These are phyloP conservation scores for Porites divaricata DNA, from an alignment of 92 coral and sea anemone genomes.

Conservation along the genomic window DNA sequence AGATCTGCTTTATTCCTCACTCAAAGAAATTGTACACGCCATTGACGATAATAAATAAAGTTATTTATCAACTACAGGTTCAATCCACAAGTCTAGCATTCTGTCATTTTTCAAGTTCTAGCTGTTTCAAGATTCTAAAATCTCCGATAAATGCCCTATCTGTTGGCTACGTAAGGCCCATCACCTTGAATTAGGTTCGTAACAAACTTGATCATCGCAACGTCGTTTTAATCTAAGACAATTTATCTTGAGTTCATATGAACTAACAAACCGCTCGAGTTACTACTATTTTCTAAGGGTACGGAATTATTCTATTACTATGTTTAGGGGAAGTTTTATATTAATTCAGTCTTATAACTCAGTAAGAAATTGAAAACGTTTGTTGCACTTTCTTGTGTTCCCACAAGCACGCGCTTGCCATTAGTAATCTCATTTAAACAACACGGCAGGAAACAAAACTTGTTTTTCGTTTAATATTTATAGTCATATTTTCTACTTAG, in stretches of 20 bases:
- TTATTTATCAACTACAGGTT: slow-evolving; percentile 7
- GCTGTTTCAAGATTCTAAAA: background rate
- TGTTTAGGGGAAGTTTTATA: no score
- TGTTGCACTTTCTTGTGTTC: no score
- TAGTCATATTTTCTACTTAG: background rate
- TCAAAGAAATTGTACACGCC: background rate
- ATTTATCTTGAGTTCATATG: background rate
- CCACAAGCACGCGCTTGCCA: background rate
- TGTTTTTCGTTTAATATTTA: background rate
- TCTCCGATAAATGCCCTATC: background rate
- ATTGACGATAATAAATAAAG: background rate
- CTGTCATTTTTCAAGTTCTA: background rate
- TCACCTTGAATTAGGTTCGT: no score
- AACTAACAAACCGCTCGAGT: no score
- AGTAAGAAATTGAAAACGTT: no score
- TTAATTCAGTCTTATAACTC: no score
- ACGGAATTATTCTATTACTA: no score
- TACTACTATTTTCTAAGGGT: no score
- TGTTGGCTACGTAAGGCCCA: background rate
- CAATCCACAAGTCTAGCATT: background rate
- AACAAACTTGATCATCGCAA: no score
- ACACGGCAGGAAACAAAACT: background rate
- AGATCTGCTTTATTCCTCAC: background rate
- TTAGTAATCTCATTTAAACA: background rate
- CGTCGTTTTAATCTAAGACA: no score